phyloP scores from a whole-genome alignment of 2,888 invertebrate species.

The Parapristionchus giblindavisi region DNA sequence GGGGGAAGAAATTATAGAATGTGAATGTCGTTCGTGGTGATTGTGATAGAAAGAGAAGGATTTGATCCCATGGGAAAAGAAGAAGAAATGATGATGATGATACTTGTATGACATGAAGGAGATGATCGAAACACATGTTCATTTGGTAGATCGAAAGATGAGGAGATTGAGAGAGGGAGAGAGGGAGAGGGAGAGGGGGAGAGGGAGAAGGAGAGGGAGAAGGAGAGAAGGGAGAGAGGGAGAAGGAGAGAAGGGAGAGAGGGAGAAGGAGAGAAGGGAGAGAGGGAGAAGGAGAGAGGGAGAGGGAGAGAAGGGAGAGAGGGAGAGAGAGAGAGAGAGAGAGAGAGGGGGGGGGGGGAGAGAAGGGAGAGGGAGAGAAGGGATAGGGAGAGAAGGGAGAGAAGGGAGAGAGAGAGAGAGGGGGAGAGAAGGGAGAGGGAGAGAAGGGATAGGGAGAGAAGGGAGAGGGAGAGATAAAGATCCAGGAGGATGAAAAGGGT shows the following conservation, averaged over 20 bases:
- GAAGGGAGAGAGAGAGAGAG: conserved; percentile 10
- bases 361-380: background rate
- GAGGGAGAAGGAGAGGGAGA: too few relatives aligned
- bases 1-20: too few relatives aligned
- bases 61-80: too few relatives aligned
- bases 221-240: background rate
- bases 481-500: too few relatives aligned
- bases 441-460: background rate
- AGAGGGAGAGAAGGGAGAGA: conserved; percentile 1
- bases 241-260: background rate
- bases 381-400: conserved; percentile 12
- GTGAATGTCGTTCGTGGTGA: too few relatives aligned
- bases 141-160: conserved; percentile 15
- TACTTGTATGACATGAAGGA: too few relatives aligned
- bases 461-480: too few relatives aligned
- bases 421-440: conserved; percentile 5
- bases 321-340: conserved; percentile 7
- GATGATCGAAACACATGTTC: too few relatives aligned
- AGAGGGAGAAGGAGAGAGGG: background rate
- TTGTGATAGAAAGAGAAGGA: too few relatives aligned
- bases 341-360: background rate
- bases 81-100: too few relatives aligned
- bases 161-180: conserved; percentile 22
- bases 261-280: background rate
- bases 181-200: conserved; percentile 20